phyloP scores from a whole-genome alignment of 2,888 invertebrate species.

The Andrena dorsata region DNA sequence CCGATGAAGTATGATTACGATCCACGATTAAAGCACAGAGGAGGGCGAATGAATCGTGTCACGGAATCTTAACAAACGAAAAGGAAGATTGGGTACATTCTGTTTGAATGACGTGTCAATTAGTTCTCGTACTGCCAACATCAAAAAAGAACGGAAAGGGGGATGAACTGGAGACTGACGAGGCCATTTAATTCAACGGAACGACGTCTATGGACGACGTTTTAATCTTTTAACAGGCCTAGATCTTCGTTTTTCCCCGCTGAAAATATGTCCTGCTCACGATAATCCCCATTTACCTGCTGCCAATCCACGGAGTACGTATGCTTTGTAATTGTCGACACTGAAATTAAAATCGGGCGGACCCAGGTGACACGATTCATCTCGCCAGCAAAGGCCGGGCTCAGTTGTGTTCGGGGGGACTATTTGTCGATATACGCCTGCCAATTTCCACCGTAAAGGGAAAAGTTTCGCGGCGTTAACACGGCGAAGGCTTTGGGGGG shows the following conservation, averaged over 20 bases:
- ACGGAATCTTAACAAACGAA: neutral
- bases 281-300: slow-evolving; percentile 49
- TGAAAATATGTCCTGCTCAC: neutral
- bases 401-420: slow-evolving; percentile 20
- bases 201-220: slow-evolving; percentile 33
- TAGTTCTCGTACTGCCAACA: slow-evolving; percentile 35
- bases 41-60: neutral
- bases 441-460: slow-evolving; percentile 18
- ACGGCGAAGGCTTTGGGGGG: slow-evolving; percentile 25
- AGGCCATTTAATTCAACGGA: slow-evolving; percentile 42
- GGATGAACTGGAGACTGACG: slow-evolving; percentile 41
- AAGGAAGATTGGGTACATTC: slow-evolving; percentile 22
- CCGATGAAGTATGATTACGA: neutral
- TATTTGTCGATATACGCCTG: slow-evolving; percentile 45
- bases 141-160: neutral
- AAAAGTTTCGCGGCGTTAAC: slow-evolving; percentile 56
- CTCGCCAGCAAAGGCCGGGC: neutral
- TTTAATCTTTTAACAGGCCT: slow-evolving; percentile 58
- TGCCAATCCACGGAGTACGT: slow-evolving; percentile 12
- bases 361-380: slow-evolving; percentile 5
- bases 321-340: slow-evolving; percentile 7
- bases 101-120: slow-evolving; percentile 49
- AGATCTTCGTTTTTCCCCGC: slow-evolving; percentile 5
- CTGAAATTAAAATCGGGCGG: slow-evolving; percentile 37
- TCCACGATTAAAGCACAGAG: neutral